Base-by-base conservation (phyloP, 1,140 invertebrate species). In the Caenorhabditis briggsae region DNA sequence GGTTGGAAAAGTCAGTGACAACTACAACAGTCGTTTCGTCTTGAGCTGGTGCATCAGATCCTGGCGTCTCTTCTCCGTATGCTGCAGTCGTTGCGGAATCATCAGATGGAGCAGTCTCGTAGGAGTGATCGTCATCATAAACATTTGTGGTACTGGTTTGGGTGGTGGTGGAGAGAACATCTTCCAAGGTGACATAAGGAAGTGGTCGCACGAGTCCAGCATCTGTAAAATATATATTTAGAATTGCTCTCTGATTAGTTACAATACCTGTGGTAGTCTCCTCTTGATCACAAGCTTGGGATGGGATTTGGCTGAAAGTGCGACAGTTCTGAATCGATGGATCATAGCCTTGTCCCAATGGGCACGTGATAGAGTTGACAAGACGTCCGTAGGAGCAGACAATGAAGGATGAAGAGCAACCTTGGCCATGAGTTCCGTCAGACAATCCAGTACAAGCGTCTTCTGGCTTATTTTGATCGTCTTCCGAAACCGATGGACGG, bases 211-310 rank as follows among this genome's bases (percentile, higher is more conserved):
- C 46, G 41, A 78, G 70, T 18, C 70, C 70, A 12, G 70, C 33
- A 53, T 78, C 70, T 74, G 18, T 5, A 74, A 74, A 65, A 33
- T 33, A 16, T 5, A 9, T 6, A 65, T 41, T 3, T 41, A 25
- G 11, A 41, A 14, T 11, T 33, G 61, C 11, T 25, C n/a, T 25
- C 12, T 33, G 33, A 65, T 65, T 5, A 33, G 5, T 16, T 33
- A 11, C 6, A 14, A 33, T 64, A 64, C 59, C 59, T 43, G 64
- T 70, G 1, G 64, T 70, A 46, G 41, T 46, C 41, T 70, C 41
- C n/a, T 46, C n/a, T n/a, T 70, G 33, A 46, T 70, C 64, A 70
- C 64, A 70, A 18, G 64, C 64, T 18, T 46, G 64, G n/a, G 64
- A 6, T 70, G 64, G 64, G 43, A 70, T 70, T 18, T 70, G 12